Evolutionary conservation across 2,113 vertebrate genomes (phyloP), one percentile per base, ranked within the genome.

Genomic region (Verasper variegatus): DNA sequence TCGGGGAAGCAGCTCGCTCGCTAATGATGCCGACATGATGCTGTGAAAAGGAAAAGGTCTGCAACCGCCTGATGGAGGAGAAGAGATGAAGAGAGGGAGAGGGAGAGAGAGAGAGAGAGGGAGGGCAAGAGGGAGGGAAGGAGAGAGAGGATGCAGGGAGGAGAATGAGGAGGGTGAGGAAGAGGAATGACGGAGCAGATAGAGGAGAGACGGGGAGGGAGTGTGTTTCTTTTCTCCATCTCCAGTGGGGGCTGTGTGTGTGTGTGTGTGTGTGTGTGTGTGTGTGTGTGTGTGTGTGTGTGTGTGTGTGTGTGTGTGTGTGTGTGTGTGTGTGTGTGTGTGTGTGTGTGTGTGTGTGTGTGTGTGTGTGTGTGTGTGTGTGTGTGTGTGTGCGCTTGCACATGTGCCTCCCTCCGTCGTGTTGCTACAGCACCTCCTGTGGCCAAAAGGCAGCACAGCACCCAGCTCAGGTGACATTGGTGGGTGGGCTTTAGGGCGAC

Each of bases 21-120:
- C 18, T 84, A 79, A 86, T 82, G 78, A 80, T 77, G 71, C 79
- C 62, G 77, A 64, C 70, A 10, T 31, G 47, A 75, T 45, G 71
- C 45, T 9, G 57, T 68, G 65, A 27, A 23, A 71, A 71, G 35
- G 21, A 68, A 31, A 54, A 70, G 56, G 49, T 62, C 20, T 63
- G 12, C 40, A 3, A 26, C 75, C 26, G 23, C 42, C 67, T 75
- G 57, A 86, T 81, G 75, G 74, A 73, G 68, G 54, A 49, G 1
- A 68, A 37, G 37, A 70, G 49, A 47, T 20, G 21, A 69, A 69
- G 23, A 13, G 40, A 68, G 75, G n/a, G 51, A 45, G 17, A n/a
- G 27, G 47, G 51, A 21, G 15, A 31, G 27, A 37, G 24, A 26
- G 54, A 12, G 55, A n/a, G 56, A 21, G 20, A n/a, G 0, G 75